phyloP scores from a whole-genome alignment of 2,888 invertebrate species.

The Lithophane semibrunnea region DNA sequence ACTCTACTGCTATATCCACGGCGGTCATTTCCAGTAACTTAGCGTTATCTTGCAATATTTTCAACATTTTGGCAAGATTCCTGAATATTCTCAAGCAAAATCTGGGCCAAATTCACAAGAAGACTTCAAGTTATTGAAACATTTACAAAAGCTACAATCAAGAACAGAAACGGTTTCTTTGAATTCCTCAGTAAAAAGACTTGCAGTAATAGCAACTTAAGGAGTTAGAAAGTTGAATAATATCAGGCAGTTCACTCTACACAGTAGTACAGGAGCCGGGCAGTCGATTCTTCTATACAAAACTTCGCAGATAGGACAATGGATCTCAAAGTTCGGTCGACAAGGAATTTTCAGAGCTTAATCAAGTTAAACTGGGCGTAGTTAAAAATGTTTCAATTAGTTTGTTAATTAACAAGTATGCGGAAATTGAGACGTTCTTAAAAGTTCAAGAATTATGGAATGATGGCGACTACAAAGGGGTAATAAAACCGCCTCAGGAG shows the following conservation, averaged over 20 bases:
- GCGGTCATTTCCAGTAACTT: slow-evolving; percentile 50
- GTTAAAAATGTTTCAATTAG: slow-evolving; percentile 73
- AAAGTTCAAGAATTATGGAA: slow-evolving; percentile 53
- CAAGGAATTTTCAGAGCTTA: slow-evolving; percentile 63
- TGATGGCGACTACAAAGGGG: slow-evolving; percentile 46
- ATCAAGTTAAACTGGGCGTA: slow-evolving; percentile 64
- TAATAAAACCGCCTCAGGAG: slow-evolving; percentile 43
- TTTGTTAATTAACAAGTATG: slow-evolving; percentile 59
- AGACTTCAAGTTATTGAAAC: slow-evolving; percentile 55
- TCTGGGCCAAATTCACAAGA: slow-evolving; percentile 36
- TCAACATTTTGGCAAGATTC: slow-evolving; percentile 57
- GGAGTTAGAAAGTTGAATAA: slow-evolving; percentile 61
- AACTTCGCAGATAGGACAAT: slow-evolving; percentile 66
- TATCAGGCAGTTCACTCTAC: slow-evolving; percentile 53
- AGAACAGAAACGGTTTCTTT: slow-evolving; percentile 51
- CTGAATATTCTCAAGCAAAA: slow-evolving; percentile 50
- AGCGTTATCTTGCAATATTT: slow-evolving; percentile 55
- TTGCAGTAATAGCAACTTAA: slow-evolving; percentile 53
- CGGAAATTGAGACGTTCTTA: slow-evolving; percentile 55
- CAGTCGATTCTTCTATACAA: slow-evolving; percentile 53
- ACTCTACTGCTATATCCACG: slow-evolving; percentile 14
- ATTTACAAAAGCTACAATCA: slow-evolving; percentile 54
- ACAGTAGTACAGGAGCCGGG: slow-evolving; percentile 17
- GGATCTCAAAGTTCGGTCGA: slow-evolving; percentile 61
- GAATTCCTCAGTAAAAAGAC: slow-evolving; percentile 42